Evolutionary conservation across 2,113 vertebrate genomes (phyloP).

Genomic region (Xiphophorus couchianus): DNA sequence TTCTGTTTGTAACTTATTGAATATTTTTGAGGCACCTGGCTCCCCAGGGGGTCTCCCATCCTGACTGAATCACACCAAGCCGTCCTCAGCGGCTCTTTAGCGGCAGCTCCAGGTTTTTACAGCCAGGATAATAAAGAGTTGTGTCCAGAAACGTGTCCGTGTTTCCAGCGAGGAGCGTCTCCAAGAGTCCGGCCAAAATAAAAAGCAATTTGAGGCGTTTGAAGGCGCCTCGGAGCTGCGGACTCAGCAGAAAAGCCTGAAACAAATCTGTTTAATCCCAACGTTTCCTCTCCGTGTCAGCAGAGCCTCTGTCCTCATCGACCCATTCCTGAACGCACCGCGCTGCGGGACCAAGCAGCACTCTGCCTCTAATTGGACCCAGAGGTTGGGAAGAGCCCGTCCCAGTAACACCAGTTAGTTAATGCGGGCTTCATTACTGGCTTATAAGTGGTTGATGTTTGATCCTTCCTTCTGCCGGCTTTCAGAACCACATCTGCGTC

Average conservation of each 20-base stretch:
- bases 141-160: neutral
- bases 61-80: neutral
- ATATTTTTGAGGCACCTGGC: neutral
- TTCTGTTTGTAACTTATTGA: neutral
- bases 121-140: neutral
- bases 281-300: conserved; percentile 54
- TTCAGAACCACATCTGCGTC: neutral
- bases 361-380: conserved; percentile 26
- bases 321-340: conserved; percentile 31
- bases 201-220: conserved; percentile 9
- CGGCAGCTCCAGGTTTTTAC: neutral
- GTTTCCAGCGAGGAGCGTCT: neutral
- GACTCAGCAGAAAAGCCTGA: conserved; percentile 38
- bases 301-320: conserved; percentile 40
- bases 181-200: conserved; percentile 10
- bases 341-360: neutral
- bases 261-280: conserved; percentile 48
- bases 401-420: conserved; percentile 35
- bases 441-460: neutral
- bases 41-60: neutral
- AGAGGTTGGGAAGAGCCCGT: neutral
- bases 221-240: conserved; percentile 29
- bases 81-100: neutral
- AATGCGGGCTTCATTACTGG: neutral
- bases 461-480: neutral